These are phyloP conservation scores for Allophyes oxyacanthae DNA, from an alignment of 2,888 invertebrate species.

Conservation along the genomic window DNA sequence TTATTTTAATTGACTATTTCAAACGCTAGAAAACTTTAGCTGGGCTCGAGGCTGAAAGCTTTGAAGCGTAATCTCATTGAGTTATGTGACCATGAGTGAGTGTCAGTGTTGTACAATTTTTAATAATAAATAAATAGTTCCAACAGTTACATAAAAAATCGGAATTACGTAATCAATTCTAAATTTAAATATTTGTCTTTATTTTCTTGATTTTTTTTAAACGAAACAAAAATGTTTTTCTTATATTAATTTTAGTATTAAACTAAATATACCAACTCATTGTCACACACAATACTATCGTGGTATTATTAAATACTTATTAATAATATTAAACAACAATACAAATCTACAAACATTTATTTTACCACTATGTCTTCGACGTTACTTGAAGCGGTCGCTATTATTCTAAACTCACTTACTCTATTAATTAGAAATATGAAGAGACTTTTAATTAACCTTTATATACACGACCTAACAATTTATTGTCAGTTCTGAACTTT, in stretches of 20 bases:
- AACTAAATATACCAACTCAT: slow-evolving; percentile 49
- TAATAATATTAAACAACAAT: slow-evolving; percentile 42
- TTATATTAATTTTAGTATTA: slow-evolving; percentile 6
- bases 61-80: slow-evolving; percentile 73
- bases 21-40: slow-evolving; percentile 86
- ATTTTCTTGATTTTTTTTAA: not conserved
- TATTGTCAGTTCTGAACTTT: slow-evolving; percentile 89
- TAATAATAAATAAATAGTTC: too few relatives aligned
- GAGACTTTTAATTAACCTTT: slow-evolving; percentile 71
- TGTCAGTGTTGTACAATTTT: slow-evolving; percentile 2
- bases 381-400: slow-evolving; percentile 55
- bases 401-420: slow-evolving; percentile 36
- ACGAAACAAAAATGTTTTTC: not conserved
- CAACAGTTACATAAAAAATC: too few relatives aligned
- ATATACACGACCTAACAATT: slow-evolving; percentile 80
- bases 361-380: slow-evolving; percentile 57
- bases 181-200: not conserved
- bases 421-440: slow-evolving; percentile 77
- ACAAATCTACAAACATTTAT: slow-evolving; percentile 48
- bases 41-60: slow-evolving; percentile 86
- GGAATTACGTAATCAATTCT: too few relatives aligned
- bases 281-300: slow-evolving; percentile 60
- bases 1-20: slow-evolving; percentile 76
- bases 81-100: slow-evolving; percentile 64
- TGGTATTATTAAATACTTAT: slow-evolving; percentile 36